Evolutionary conservation across 2,888 invertebrate genomes (phyloP).

Genomic region (Villa cingulata): DNA sequence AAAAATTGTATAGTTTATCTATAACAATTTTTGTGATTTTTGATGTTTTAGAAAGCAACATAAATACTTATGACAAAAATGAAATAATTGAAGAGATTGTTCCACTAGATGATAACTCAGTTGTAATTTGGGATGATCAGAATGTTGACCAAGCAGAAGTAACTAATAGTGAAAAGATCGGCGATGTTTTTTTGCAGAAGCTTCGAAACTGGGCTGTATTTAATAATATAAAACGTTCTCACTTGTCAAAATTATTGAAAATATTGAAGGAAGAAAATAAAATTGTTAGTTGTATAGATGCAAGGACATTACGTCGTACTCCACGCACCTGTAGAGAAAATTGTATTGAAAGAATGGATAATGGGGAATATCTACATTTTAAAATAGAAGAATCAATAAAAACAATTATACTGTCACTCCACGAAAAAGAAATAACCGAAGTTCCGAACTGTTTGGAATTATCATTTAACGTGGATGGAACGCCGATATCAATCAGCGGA

Average conservation of each 20-base stretch:
- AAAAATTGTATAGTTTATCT: background rate
- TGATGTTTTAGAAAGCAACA: background rate
- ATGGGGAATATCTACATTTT: background rate
- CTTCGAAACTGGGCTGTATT: background rate
- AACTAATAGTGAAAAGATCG: background rate
- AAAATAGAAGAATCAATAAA: background rate
- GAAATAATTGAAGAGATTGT: background rate
- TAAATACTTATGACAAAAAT: background rate
- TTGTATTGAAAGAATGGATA: background rate
- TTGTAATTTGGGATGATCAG: background rate
- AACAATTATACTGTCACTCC: background rate
- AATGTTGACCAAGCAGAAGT: background rate
- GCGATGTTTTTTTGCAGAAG: background rate
- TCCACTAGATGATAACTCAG: background rate
- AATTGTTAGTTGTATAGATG: background rate
- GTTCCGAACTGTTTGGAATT: background rate
- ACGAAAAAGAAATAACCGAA: background rate
- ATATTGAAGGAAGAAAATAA: background rate
- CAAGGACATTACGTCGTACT: background rate
- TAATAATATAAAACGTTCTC: background rate
- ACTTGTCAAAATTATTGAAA: background rate
- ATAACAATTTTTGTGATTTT: background rate
- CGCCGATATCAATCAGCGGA: background rate
- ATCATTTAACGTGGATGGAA: background rate
- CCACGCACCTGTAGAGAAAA: background rate